These are phyloP conservation scores for Microcebus lehilahytsara DNA, from an alignment of 2,113 vertebrate species.

Conservation along the genomic window DNA sequence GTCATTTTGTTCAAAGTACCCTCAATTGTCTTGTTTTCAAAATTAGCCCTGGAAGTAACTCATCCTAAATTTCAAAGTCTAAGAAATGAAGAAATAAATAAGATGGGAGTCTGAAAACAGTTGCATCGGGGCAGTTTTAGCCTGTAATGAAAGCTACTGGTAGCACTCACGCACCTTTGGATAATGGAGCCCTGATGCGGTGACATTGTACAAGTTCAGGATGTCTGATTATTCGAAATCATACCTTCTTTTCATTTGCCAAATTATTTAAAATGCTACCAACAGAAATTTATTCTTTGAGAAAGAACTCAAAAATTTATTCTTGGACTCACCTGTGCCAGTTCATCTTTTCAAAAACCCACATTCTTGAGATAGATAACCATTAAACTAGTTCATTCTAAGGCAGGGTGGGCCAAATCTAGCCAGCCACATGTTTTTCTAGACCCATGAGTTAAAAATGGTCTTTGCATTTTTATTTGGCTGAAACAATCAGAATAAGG, in stretches of 20 bases:
- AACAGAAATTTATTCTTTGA: slow-evolving; percentile 7
- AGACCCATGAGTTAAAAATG: background rate
- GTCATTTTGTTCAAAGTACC: background rate
- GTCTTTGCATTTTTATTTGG: slow-evolving; percentile 17
- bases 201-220: background rate
- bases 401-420: background rate
- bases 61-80: slow-evolving; percentile 10
- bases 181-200: background rate
- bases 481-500: background rate
- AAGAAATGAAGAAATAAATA: background rate
- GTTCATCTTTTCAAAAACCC: slow-evolving; percentile 28
- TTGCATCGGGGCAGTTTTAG: background rate
- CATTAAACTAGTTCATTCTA: background rate
- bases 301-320: slow-evolving; percentile 19
- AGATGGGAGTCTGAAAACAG: background rate
- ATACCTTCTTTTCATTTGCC: background rate
- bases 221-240: slow-evolving; percentile 14
- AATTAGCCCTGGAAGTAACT: background rate
- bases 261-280: slow-evolving; percentile 55
- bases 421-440: background rate
- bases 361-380: background rate
- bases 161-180: background rate
- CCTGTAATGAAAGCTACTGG: background rate
- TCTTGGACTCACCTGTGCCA: background rate
- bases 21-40: slow-evolving; percentile 14